A percentile compares a stretch with the other conserved stretches of the same genome.
phyloP scores from a whole-genome alignment of 2,113 vertebrate genomes.

The Strigops habroptila region DNA sequence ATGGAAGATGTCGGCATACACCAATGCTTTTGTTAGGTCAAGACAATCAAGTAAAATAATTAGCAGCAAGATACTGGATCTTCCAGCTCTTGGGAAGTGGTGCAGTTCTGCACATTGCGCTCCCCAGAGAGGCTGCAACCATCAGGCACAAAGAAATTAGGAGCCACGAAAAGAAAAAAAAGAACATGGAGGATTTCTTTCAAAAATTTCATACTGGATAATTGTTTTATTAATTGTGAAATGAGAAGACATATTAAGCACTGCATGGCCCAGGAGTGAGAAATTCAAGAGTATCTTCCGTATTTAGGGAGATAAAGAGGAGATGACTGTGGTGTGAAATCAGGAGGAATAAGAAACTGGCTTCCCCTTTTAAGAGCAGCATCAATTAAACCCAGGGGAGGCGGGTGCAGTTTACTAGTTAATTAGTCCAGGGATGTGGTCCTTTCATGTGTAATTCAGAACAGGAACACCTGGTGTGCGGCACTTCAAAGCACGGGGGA shows the following conservation, averaged over 20 bases:
- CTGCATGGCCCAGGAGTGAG: background rate
- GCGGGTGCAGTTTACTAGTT: constrained; percentile 81
- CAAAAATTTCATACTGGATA: background rate
- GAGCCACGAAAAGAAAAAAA: background rate
- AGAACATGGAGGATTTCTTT: background rate
- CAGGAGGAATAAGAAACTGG: constrained; percentile 55
- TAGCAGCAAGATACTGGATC: constrained; percentile 54
- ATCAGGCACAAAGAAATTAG: constrained; percentile 31
- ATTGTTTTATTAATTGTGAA: constrained; percentile 58
- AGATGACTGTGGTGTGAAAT: constrained; percentile 61
- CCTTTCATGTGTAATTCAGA: constrained; percentile 88
- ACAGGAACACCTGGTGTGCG: constrained; percentile 83
- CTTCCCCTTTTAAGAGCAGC: constrained; percentile 74
- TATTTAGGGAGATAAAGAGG: constrained; percentile 60
- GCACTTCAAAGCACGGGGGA: constrained; percentile 78
- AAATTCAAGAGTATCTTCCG: constrained; percentile 54
- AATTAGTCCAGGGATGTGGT: constrained; percentile 83
- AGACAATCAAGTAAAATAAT: constrained; percentile 62
- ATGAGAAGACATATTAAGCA: constrained; percentile 11
- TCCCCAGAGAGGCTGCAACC: constrained; percentile 17
- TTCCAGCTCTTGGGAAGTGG: constrained; percentile 39
- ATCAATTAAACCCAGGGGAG: constrained; percentile 79
- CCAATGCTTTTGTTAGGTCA: constrained; percentile 61
- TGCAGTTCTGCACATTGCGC: background rate
- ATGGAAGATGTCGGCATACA: constrained; percentile 31